Conservation (phyloP, 2,113 vertebrate genomes). For the Sturnira hondurensis region DNA sequence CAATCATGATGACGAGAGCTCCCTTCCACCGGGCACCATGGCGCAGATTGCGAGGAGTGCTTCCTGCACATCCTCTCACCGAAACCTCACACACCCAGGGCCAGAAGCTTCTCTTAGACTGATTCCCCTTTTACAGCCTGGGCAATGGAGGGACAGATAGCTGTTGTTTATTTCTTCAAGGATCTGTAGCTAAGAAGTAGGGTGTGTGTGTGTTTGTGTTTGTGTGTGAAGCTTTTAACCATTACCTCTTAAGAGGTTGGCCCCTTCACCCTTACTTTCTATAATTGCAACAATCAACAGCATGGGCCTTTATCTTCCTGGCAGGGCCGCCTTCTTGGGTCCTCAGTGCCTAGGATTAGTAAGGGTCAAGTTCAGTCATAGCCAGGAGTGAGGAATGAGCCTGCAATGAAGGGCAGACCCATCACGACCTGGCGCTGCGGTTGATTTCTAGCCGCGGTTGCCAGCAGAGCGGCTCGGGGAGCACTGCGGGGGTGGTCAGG, state of each 20-base stretch:
- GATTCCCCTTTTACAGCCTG: neutral
- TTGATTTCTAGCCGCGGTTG: neutral
- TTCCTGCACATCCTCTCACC: neutral
- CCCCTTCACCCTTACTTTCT: neutral
- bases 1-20: neutral
- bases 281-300: accelerated
- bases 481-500: neutral
- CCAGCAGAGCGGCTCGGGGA: neutral
- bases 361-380: neutral
- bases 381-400: neutral
- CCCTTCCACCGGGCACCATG: accelerated
- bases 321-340: neutral
- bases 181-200: neutral
- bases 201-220: neutral
- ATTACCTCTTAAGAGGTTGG: neutral
- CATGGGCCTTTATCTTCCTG: neutral
- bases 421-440: neutral
- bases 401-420: accelerated
- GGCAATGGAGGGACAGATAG: neutral
- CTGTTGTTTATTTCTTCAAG: neutral
- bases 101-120: neutral
- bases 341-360: neutral
- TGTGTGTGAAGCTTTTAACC: neutral
- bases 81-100: neutral
- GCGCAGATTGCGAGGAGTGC: neutral